A percentile compares a stretch with the other conserved stretches of the same genome.
These are phyloP conservation scores for Drosophila asahinai DNA, from an alignment of 1,140 invertebrate species.

Conservation along the genomic window DNA sequence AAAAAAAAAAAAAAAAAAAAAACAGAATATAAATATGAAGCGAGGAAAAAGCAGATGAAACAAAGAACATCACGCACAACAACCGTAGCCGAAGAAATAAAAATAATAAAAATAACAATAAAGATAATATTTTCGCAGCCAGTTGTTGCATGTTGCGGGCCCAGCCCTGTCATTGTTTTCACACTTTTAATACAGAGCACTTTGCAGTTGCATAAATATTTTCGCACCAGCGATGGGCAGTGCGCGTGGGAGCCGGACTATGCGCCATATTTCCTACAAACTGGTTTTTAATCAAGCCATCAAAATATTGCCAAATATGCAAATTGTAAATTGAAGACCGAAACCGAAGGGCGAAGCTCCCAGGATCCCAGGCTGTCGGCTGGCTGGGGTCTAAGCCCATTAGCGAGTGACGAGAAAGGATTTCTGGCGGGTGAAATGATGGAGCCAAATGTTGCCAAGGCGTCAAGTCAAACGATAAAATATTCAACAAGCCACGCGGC, in stretches of 20 bases:
- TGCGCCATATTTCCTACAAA: slow-evolving; percentile 20
- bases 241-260: background rate
- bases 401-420: slow-evolving; percentile 74
- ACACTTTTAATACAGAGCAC: slow-evolving; percentile 61
- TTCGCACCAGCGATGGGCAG: slow-evolving; percentile 9
- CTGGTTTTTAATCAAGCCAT: slow-evolving; percentile 54
- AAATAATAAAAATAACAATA: slow-evolving; percentile 57
- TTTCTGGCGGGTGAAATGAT: slow-evolving; percentile 65
- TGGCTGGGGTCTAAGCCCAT: slow-evolving; percentile 47
- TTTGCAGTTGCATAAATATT: slow-evolving; percentile 66
- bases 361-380: background rate
- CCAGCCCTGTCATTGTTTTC: slow-evolving; percentile 38
- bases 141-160: slow-evolving; percentile 33
- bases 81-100: slow-evolving; percentile 25
- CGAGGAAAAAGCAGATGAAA: slow-evolving; percentile 32
- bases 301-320: slow-evolving; percentile 53
- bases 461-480: slow-evolving; percentile 82
- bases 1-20: slow-evolving; percentile 6
- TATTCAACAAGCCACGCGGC: slow-evolving; percentile 67
- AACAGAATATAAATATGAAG: slow-evolving; percentile 36
- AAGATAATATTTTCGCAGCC: slow-evolving; percentile 68
- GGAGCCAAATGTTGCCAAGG: slow-evolving; percentile 77
- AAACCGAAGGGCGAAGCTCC: background rate
- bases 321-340: slow-evolving; percentile 44
- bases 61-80: slow-evolving; percentile 39